phyloP scores from a whole-genome alignment of 2,888 invertebrate genomes.

The Cosmia pyralina region DNA sequence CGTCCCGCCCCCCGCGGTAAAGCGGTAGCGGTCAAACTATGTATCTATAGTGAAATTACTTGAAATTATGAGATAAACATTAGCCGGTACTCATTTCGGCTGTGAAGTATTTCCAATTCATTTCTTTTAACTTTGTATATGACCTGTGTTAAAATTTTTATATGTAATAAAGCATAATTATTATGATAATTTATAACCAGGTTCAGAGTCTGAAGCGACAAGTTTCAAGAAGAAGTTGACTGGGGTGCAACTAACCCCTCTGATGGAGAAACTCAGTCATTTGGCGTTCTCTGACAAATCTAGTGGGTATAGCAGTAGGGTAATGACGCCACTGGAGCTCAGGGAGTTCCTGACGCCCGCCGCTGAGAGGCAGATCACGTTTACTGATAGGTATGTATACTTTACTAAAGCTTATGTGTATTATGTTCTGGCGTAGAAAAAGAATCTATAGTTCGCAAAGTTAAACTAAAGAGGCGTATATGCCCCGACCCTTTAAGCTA shows the following conservation, averaged over 20 bases:
- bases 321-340: conserved; percentile 91
- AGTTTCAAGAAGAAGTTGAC: conserved; percentile 89
- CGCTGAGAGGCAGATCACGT: conserved; percentile 81
- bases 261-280: conserved; percentile 95
- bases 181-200: background rate
- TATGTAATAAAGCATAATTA: background rate
- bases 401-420: background rate
- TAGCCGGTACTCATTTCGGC: background rate
- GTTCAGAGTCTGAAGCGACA: conserved; percentile 78
- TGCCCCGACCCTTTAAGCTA: too few relatives aligned
- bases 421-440: too few relatives aligned
- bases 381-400: conserved; percentile 77
- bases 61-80: background rate
- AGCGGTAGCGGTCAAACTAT: too few relatives aligned
- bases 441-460: too few relatives aligned
- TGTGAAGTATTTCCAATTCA: background rate
- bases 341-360: conserved; percentile 85
- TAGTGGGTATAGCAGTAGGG: conserved; percentile 92
- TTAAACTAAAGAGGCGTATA: too few relatives aligned
- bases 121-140: background rate
- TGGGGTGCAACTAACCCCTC: conserved; percentile 94
- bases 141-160: background rate
- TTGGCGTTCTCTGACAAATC: conserved; percentile 92
- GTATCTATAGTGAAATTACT: background rate
- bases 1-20: too few relatives aligned